These are phyloP conservation scores for Mystacides longicornis DNA, from an alignment of 2,888 invertebrate genomes.

Conservation along the genomic window DNA sequence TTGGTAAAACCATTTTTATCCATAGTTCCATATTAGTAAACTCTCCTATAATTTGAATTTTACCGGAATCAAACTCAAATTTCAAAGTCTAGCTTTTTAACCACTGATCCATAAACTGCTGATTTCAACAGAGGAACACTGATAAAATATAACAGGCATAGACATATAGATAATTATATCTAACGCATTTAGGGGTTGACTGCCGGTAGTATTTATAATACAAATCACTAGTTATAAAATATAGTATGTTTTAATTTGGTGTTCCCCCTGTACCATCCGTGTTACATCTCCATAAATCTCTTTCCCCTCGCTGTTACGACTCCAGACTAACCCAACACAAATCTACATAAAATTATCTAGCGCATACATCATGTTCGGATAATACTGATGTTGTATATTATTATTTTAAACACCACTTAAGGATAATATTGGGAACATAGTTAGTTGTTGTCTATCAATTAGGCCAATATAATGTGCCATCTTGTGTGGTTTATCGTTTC, in stretches of 20 bases:
- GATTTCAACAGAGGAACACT: too few relatives aligned
- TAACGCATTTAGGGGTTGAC: constrained; percentile 2
- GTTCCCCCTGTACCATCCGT: constrained; percentile 1
- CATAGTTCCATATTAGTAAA: too few relatives aligned
- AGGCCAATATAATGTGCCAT: background rate
- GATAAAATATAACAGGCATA: too few relatives aligned
- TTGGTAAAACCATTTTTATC: too few relatives aligned
- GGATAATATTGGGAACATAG: background rate
- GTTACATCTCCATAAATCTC: constrained; percentile 2
- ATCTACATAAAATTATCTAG: background rate
- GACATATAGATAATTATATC: background rate
- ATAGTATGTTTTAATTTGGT: constrained; percentile 1
- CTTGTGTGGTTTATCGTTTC: too few relatives aligned
- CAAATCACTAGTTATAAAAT: constrained; percentile 1
- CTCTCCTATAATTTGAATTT: too few relatives aligned
- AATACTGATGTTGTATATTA: background rate
- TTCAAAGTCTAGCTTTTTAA: too few relatives aligned
- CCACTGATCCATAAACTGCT: too few relatives aligned
- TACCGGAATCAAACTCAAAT: too few relatives aligned
- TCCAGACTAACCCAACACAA: background rate
- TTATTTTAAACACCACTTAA: constrained; percentile 2
- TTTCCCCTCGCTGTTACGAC: background rate
- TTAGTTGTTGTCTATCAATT: background rate
- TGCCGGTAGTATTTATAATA: constrained; percentile 2
- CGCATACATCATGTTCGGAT: background rate